A percentile compares a stretch with the other conserved stretches of the same genome.
Conservation (phyloP, 2,888 invertebrate species). For the Plagodis pulveraria region DNA sequence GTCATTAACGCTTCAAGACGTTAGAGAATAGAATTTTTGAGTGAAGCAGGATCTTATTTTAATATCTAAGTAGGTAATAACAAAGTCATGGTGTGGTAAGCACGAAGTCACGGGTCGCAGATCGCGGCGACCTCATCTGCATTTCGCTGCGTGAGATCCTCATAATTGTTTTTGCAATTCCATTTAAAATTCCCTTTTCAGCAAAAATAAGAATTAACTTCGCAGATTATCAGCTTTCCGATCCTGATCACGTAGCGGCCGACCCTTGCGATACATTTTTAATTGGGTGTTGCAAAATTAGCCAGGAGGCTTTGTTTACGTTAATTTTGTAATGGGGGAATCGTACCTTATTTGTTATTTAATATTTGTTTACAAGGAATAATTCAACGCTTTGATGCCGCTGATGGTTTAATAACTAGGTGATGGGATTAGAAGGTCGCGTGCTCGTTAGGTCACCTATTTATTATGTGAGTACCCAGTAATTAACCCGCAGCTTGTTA, state of each 20-base stretch:
- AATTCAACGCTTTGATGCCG: constrained; percentile 22
- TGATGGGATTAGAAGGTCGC: constrained; percentile 15
- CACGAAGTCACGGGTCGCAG: constrained; percentile 40
- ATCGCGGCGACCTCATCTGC: constrained; percentile 36
- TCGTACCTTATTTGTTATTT: constrained; percentile 31
- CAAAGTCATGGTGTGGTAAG: constrained; percentile 31
- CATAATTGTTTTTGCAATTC: constrained; percentile 33
- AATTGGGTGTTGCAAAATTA: constrained; percentile 40
- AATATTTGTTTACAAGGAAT: constrained; percentile 27
- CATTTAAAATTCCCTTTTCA: constrained; percentile 21
- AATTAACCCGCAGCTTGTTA: constrained; percentile 5
- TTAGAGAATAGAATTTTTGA: constrained; percentile 4
- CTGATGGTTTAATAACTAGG: constrained; percentile 22
- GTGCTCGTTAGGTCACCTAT: constrained; percentile 11
- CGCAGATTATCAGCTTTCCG: constrained; percentile 34
- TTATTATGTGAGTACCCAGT: constrained; percentile 8
- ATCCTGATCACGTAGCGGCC: constrained; percentile 41
- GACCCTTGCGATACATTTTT: constrained; percentile 38
- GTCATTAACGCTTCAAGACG: constrained; percentile 32
- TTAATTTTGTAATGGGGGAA: constrained; percentile 29
- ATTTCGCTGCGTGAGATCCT: constrained; percentile 39
- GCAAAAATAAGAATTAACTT: constrained; percentile 36
- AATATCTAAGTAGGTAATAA: not conserved
- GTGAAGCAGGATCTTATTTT: constrained; percentile 22
- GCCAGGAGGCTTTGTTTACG: constrained; percentile 30